Evolutionary conservation across 2,888 invertebrate species (phyloP).

Genomic region (Octodonta nipae): DNA sequence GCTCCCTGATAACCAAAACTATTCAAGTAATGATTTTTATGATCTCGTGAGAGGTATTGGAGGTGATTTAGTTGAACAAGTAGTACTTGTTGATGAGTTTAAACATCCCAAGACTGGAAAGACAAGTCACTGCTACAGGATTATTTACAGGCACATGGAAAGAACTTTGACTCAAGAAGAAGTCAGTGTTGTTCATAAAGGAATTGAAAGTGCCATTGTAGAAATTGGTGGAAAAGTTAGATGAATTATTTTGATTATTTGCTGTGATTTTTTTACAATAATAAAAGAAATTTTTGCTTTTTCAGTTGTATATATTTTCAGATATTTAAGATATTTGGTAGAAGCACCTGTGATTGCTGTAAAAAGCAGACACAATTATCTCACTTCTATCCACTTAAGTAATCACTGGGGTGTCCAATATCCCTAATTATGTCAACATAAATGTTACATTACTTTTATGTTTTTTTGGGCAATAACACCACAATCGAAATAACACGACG

Average conservation of each 20-base stretch:
- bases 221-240: conserved; percentile 39
- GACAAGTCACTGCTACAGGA: conserved; percentile 79
- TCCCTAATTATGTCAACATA: too few species aligned
- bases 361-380: too few species aligned
- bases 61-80: conserved; percentile 89
- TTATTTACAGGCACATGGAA: conserved; percentile 87
- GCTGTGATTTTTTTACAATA: not conserved
- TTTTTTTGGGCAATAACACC: too few species aligned
- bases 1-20: conserved; percentile 61
- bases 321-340: too few species aligned
- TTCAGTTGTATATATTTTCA: conserved; percentile 6
- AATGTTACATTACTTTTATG: too few species aligned
- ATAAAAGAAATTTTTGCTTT: conserved; percentile 4
- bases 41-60: conserved; percentile 80
- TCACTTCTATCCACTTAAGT: too few species aligned
- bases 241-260: conserved; percentile 13
- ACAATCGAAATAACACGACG: too few species aligned
- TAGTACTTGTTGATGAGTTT: conserved; percentile 72
- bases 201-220: conserved; percentile 45
- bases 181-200: conserved; percentile 69
- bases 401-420: too few species aligned
- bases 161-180: conserved; percentile 75
- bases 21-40: conserved; percentile 75
- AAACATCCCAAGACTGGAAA: conserved; percentile 69
- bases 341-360: too few species aligned